phyloP scores from a whole-genome alignment of 2,113 vertebrate genomes.

The Cyrtonyx montezumae region DNA sequence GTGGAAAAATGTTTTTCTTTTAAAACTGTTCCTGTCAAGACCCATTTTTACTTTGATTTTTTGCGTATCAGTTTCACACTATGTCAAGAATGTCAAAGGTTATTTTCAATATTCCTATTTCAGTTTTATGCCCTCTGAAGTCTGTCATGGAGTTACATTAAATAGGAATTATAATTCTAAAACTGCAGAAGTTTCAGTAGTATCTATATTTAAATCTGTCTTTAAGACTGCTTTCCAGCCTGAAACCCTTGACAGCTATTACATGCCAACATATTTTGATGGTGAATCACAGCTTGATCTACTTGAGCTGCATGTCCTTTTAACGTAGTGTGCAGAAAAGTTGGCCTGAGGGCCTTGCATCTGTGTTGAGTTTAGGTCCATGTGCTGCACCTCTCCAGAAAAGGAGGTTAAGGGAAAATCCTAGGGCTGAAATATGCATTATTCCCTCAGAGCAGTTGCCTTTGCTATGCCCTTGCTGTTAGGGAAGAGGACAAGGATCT shows the following conservation, averaged over 20 bases:
- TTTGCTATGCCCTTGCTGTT: neutral
- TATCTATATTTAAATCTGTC: neutral
- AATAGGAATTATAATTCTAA: neutral
- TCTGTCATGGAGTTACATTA: neutral
- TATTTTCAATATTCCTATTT: neutral
- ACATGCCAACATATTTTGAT: neutral
- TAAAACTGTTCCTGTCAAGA: neutral
- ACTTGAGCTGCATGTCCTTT: neutral
- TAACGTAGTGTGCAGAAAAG: neutral
- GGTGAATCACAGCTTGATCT: neutral
- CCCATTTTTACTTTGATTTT: neutral
- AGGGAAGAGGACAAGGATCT: neutral
- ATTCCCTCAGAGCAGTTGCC: neutral
- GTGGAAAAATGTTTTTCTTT: neutral
- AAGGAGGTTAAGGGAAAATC: neutral
- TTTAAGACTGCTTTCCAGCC: neutral
- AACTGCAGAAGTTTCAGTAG: neutral
- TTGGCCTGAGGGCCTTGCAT: fast-evolving
- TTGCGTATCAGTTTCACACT: neutral
- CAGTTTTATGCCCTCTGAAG: neutral
- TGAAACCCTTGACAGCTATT: neutral
- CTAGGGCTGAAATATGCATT: neutral
- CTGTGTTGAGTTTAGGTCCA: neutral
- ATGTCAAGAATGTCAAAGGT: neutral
- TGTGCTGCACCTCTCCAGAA: neutral